Evolutionary conservation across 1,140 invertebrate genomes (phyloP), one percentile per base, ranked within the genome.

Genomic region (Chionoecetes opilio): DNA sequence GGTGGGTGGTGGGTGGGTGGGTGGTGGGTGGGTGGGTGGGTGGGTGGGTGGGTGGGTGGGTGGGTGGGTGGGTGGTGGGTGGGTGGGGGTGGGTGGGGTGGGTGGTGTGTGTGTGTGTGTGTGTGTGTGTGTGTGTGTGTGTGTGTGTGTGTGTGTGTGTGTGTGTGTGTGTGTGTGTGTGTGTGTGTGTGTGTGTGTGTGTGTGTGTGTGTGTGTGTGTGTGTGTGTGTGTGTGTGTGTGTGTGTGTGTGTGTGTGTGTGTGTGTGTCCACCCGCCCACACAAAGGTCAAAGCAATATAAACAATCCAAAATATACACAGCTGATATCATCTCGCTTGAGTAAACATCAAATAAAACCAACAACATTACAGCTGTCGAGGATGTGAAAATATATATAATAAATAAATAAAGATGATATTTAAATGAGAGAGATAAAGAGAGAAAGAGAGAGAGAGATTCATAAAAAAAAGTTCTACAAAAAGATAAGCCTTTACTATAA

Each of bases 161-260:
- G 88, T 90, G 88, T 90, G 34, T 90, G 88, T 46, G 88, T 53
- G 35, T 90, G 88, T 29, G 35, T 90, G 88, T 53, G 35, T 41
- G 35, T 53, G 35, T 90, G 34, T 90, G 88, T 53, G 35, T 90
- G 88, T 29, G 35, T 90, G 88, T 63, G 38, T 46, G 38, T 63
- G 38, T 91, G 35, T 63, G 89, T 91, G 35, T 41, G 35, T 21
- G 37, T 91, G 89, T 46, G 37, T 91, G 89, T 46, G 89, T 91
- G 89, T 91, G 89, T 91, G 89, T 91, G 89, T 91, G 89, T 91
- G 89, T 91, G 89, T 91, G 89, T 91, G 89, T 91, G 89, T 91
- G 89, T 91, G 89, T 91, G 89, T 91, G 89, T 91, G 89, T 91
- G 89, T 91, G 89, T 91, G 89, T 91, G 89, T 63, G 89, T 91